Conservation (phyloP, 1,140 invertebrate genomes). For the Platyscapa corneri region DNA sequence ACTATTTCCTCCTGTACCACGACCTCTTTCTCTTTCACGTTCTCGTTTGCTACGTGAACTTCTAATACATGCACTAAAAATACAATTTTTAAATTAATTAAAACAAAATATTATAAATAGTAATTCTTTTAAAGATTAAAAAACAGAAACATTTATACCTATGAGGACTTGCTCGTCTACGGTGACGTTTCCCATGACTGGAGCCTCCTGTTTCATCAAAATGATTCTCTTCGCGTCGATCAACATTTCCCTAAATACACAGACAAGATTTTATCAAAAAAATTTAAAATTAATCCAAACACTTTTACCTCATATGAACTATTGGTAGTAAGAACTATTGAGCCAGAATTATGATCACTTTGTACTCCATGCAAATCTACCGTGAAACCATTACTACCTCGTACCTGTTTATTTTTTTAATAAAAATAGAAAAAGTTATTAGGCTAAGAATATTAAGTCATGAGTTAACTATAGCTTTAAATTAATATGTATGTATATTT, state of each 20-base stretch:
- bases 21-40: conserved; percentile 65
- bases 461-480: not conserved
- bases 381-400: conserved; percentile 68
- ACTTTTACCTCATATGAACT: conserved; percentile 69
- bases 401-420: conserved; percentile 66
- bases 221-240: conserved; percentile 75
- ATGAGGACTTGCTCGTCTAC: conserved; percentile 77
- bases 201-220: conserved; percentile 73
- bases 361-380: conserved; percentile 73
- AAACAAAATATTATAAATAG: conserved; percentile 16
- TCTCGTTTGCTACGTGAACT: conserved; percentile 68
- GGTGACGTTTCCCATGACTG: conserved; percentile 77
- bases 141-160: conserved; percentile 63
- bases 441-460: not conserved
- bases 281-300: conserved; percentile 24
- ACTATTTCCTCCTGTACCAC: conserved; percentile 39
- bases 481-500: not conserved
- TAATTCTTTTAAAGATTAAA: not conserved
- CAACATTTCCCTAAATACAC: conserved; percentile 62
- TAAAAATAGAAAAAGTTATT: not conserved
- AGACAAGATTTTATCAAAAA: conserved; percentile 31
- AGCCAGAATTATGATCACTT: conserved; percentile 70
- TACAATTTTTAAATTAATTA: not conserved
- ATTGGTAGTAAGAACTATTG: conserved; percentile 67
- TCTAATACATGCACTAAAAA: conserved; percentile 62